These are phyloP conservation scores for Emydocephalus ijimae DNA, from an alignment of 2,113 vertebrate genomes.

Conservation along the genomic window DNA sequence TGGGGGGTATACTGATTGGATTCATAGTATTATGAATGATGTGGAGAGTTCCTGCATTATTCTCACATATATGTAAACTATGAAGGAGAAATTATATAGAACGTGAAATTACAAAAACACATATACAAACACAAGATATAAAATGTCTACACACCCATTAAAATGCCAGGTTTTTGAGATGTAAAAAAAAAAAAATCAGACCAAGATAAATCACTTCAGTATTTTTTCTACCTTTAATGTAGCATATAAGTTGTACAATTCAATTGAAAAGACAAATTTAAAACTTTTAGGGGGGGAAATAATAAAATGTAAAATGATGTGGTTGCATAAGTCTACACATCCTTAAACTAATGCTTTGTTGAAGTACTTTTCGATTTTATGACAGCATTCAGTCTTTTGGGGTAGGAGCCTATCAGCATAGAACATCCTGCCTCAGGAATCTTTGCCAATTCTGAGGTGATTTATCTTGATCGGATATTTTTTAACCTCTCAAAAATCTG, in stretches of 20 bases:
- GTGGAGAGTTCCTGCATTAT: not conserved
- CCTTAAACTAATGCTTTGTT: not conserved
- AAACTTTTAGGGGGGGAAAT: not conserved
- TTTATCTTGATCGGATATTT: not conserved
- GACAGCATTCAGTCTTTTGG: not conserved
- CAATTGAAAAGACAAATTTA: not conserved
- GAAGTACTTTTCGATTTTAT: not conserved
- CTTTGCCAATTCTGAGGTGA: not conserved
- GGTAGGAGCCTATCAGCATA: not conserved
- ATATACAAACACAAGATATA: not conserved
- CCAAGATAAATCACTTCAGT: not conserved
- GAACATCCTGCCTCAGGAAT: not conserved
- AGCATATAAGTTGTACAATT: not conserved
- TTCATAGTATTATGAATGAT: not conserved
- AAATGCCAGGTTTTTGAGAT: not conserved
- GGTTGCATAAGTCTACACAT: not conserved
- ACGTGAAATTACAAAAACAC: not conserved
- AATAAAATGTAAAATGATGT: not conserved
- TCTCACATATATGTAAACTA: not conserved
- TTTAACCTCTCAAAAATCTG: not conserved
- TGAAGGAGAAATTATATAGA: not conserved
- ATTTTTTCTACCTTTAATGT: not conserved
- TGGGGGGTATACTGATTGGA: too few relatives aligned
- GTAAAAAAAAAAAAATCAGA: not conserved
- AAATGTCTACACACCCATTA: not conserved